phyloP scores from a whole-genome alignment of 2,888 invertebrate species.

The Galerucella nymphaeae region DNA sequence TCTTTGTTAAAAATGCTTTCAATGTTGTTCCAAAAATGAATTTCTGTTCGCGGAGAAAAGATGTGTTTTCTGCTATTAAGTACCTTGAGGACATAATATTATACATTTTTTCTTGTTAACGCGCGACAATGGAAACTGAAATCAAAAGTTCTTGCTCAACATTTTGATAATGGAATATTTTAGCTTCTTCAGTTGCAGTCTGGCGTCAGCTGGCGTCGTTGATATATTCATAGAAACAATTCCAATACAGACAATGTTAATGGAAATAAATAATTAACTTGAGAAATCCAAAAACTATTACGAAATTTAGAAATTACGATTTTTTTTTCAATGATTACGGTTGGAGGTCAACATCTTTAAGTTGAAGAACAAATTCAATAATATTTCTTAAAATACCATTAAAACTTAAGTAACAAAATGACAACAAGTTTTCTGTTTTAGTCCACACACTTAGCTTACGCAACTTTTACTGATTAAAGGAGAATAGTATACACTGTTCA shows the following conservation, averaged over 20 bases:
- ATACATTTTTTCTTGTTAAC: neutral
- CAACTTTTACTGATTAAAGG: neutral
- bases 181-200: constrained; percentile 16
- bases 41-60: too few relatives aligned
- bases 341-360: neutral
- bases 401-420: neutral
- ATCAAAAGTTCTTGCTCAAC: constrained; percentile 34
- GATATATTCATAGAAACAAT: neutral
- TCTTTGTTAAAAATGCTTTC: too few relatives aligned
- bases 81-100: too few relatives aligned
- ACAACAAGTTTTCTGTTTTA: too few relatives aligned
- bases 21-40: too few relatives aligned
- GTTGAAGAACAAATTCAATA: neutral
- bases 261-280: constrained; percentile 1
- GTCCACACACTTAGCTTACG: neutral
- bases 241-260: neutral
- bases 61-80: too few relatives aligned
- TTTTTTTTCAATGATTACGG: neutral
- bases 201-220: constrained; percentile 12
- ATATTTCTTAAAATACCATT: neutral
- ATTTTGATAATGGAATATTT: constrained; percentile 16
- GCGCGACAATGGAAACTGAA: neutral
- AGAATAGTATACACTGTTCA: too few relatives aligned
- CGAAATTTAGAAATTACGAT: neutral
- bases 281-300: neutral